phyloP scores from a whole-genome alignment of 2,113 vertebrate species.

The Pelodiscus sinensis region DNA sequence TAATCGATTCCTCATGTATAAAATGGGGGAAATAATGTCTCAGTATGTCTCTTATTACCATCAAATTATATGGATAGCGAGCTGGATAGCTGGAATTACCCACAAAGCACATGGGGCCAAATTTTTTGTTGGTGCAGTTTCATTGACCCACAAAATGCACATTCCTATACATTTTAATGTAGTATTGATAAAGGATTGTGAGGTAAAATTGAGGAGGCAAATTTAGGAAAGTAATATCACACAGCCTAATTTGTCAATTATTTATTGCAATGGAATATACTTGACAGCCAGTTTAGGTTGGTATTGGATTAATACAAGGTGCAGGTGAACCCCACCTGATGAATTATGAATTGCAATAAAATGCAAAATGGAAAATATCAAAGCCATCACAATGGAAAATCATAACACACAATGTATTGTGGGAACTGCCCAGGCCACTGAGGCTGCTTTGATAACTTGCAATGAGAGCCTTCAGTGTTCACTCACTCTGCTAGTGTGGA shows the following conservation, averaged over 20 bases:
- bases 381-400: slow-evolving; percentile 35
- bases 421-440: slow-evolving; percentile 3
- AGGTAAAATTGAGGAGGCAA: slow-evolving; percentile 27
- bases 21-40: not conserved
- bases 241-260: not conserved
- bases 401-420: slow-evolving; percentile 7
- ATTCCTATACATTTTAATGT: not conserved
- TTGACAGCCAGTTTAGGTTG: slow-evolving; percentile 14
- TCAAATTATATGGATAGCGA: not conserved
- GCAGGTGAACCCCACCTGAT: not conserved
- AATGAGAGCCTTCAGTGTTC: slow-evolving; percentile 21
- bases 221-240: not conserved
- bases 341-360: slow-evolving; percentile 63
- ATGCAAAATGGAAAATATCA: slow-evolving; percentile 32
- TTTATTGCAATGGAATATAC: slow-evolving; percentile 23
- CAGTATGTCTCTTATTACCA: not conserved
- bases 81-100: not conserved
- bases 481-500: slow-evolving; percentile 43
- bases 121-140: slow-evolving; percentile 4
- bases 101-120: not conserved
- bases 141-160: not conserved
- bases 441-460: slow-evolving; percentile 41
- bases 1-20: not conserved
- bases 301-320: slow-evolving; percentile 21
- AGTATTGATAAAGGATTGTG: not conserved